Evolutionary conservation across 2,888 invertebrate species (phyloP).

Genomic region (Metalampra italica): DNA sequence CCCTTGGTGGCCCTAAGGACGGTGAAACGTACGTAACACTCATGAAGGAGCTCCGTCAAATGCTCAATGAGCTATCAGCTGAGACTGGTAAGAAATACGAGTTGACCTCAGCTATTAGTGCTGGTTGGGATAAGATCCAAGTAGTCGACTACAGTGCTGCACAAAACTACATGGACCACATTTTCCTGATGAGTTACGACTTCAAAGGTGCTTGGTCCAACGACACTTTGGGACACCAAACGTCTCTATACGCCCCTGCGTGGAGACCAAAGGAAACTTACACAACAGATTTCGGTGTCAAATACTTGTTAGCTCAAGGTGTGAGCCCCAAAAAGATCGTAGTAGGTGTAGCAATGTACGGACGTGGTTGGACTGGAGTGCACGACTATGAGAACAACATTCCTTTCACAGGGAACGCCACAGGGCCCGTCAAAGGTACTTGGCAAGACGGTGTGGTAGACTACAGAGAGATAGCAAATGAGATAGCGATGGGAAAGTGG

Average conservation of each 20-base stretch:
- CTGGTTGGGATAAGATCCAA: slow-evolving; percentile 74
- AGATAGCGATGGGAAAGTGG: slow-evolving; percentile 64
- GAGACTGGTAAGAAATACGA: slow-evolving; percentile 68
- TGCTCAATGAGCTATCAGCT: slow-evolving; percentile 61
- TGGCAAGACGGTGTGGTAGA: slow-evolving; percentile 74
- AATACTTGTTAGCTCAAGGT: slow-evolving; percentile 65
- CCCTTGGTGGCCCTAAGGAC: slow-evolving; percentile 63
- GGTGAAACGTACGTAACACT: slow-evolving; percentile 58
- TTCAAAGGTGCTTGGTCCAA: slow-evolving; percentile 75
- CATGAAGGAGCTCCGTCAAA: slow-evolving; percentile 66
- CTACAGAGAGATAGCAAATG: slow-evolving; percentile 66
- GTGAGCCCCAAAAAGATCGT: slow-evolving; percentile 67
- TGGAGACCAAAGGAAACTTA: slow-evolving; percentile 69
- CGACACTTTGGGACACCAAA: slow-evolving; percentile 66
- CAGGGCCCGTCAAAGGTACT: slow-evolving; percentile 66
- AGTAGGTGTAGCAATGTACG: slow-evolving; percentile 72
- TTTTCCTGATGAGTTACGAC: slow-evolving; percentile 72
- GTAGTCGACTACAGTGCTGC: slow-evolving; percentile 67
- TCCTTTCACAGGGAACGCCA: slow-evolving; percentile 67
- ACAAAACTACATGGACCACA: slow-evolving; percentile 72
- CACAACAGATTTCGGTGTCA: slow-evolving; percentile 70
- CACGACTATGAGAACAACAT: slow-evolving; percentile 50
- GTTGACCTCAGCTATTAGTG: slow-evolving; percentile 70
- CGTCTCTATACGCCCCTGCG: slow-evolving; percentile 59
- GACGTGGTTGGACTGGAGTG: slow-evolving; percentile 71